Conservation (phyloP, 64 coral and sea anemone species). For the Montipora sp. region DNA sequence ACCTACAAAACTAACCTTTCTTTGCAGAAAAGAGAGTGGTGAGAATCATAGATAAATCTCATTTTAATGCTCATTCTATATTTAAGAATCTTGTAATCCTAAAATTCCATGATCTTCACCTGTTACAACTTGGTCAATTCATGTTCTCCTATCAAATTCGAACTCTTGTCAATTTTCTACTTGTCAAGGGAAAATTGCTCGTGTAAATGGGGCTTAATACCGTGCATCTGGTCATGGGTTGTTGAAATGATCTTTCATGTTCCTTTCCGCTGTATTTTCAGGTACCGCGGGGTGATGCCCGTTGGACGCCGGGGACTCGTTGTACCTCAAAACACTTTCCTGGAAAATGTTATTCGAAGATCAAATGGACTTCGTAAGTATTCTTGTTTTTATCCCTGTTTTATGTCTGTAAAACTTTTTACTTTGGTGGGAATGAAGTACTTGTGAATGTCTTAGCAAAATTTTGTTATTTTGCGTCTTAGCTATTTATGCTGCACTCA, state of each 20-base stretch:
- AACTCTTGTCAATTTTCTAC: too few relatives aligned
- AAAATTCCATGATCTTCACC: too few relatives aligned
- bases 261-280: slow-evolving; percentile 17
- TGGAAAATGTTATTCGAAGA: slow-evolving; percentile 92
- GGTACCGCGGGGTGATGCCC: slow-evolving; percentile 56
- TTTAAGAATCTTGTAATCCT: too few relatives aligned
- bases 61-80: too few relatives aligned
- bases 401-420: neutral
- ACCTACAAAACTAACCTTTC: too few relatives aligned
- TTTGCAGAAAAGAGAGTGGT: too few relatives aligned
- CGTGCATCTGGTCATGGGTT: neutral
- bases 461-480: neutral
- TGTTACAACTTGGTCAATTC: too few relatives aligned
- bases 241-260: neutral
- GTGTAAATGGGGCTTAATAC: neutral
- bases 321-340: slow-evolving; percentile 95
- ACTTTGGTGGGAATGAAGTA: neutral
- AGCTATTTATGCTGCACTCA: neutral
- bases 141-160: too few relatives aligned
- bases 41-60: too few relatives aligned
- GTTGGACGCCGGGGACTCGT: slow-evolving; percentile 93
- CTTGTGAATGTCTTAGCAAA: neutral
- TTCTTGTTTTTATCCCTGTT: neutral
- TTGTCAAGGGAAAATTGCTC: too few relatives aligned
- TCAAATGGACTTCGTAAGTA: slow-evolving; percentile 97